Percentiles rank a stretch among this genome's conserved stretches.
phyloP scores from a whole-genome alignment of 1,140 invertebrate species.

The Neotoxoptera formosana region DNA sequence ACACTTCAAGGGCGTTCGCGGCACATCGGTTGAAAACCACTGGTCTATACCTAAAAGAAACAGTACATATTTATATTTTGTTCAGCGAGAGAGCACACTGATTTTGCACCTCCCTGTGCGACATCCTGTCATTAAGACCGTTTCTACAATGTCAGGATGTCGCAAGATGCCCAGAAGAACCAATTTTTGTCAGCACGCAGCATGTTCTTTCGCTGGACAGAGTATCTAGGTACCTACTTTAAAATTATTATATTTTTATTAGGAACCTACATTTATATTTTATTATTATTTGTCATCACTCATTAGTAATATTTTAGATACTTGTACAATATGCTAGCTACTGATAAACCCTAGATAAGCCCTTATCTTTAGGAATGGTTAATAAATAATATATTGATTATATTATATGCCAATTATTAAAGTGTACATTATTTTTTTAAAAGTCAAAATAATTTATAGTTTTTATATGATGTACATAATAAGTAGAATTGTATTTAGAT shows the following conservation, averaged over 20 bases:
- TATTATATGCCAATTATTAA: background rate
- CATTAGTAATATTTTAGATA: background rate
- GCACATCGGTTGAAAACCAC: too few relatives aligned
- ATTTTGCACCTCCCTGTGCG: too few relatives aligned
- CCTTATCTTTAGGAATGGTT: background rate
- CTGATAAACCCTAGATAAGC: background rate
- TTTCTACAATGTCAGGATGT: too few relatives aligned
- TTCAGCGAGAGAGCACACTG: too few relatives aligned
- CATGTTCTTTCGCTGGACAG: too few relatives aligned
- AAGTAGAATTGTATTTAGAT: background rate
- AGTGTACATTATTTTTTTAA: background rate
- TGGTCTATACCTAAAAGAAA: too few relatives aligned
- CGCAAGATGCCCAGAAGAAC: too few relatives aligned
- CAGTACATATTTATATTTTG: background rate
- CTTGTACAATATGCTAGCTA: background rate
- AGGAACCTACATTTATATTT: background rate
- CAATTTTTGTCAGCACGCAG: too few relatives aligned
- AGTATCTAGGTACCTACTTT: background rate
- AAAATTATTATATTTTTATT: constrained; percentile 3
- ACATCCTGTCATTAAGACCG: too few relatives aligned
- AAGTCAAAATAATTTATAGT: background rate
- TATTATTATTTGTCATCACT: background rate
- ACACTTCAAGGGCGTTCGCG: too few relatives aligned
- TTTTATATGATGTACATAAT: background rate
- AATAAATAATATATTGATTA: background rate